Base-by-base conservation (phyloP, 1,140 invertebrate genomes). In the Dinoponera quadriceps region DNA sequence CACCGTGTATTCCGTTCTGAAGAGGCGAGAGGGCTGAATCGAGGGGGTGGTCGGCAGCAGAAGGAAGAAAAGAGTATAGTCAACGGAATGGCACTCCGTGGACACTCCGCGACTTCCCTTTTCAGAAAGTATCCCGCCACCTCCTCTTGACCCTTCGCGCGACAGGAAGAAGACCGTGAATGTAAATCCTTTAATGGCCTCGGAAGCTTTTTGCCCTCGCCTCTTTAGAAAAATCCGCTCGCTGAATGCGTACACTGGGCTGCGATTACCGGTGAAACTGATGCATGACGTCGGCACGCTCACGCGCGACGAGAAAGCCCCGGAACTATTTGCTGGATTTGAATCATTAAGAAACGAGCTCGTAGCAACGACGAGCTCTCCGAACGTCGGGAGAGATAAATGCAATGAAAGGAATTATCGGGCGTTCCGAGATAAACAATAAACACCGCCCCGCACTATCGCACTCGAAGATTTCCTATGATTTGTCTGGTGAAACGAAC, bases 181-280 rank as follows among this genome's bases (percentile, higher is more conserved):
- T 89, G 83, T 89, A 89, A 86, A 90, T 89, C 89, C 91, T 91
- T 92, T 92, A 92, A 92, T 92, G 91, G 89, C 71, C 89, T 88
- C 85, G 86, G 86, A 89, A 89, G 85, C 90, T 87, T 91, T 91
- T 91, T 82, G 85, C 72, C 57, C 49, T 63, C 14, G 57, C 29
- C 59, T 63, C 57, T 49, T 49, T 44, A 22, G 59, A 9, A 75
- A 63, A 75, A 63, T 75, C n/a, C 20, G 59, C n/a, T 65, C 48
- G 73, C 48, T 51, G 48, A 69, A 68, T 49, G 13, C 20, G 78
- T 57, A 22, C 78, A 57, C 54, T n/a, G 55, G 55, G 55, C 29
- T n/a, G 14, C 29, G 48, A 69, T 81, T 9, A 20, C 69, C 62
- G 54, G 20, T 66, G 54, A 51, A 62, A 84, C 69, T 22, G 60